A percentile compares a stretch with the other conserved stretches of the same genome.
These are phyloP conservation scores for Smutsia temminckii DNA, from an alignment of 2,797 vertebrate species.

Conservation along the genomic window DNA sequence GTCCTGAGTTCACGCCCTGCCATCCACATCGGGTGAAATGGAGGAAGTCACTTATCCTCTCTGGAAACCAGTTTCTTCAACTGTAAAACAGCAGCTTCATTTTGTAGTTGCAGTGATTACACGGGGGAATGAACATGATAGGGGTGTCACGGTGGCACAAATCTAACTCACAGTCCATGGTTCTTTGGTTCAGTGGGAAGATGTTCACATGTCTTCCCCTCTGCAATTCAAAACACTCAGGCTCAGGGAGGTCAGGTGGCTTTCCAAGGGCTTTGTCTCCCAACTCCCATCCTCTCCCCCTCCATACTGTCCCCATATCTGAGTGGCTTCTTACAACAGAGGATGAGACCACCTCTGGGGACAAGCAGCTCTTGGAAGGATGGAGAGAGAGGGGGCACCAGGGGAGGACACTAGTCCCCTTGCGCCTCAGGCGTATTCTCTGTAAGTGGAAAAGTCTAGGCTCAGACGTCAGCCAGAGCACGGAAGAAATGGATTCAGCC, in stretches of 20 bases:
- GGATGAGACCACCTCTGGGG: not conserved
- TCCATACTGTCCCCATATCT: not conserved
- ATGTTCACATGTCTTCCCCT: not conserved
- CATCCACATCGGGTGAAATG: not conserved
- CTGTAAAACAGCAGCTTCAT: not conserved
- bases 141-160: not conserved
- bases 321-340: not conserved
- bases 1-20: not conserved
- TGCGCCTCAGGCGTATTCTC: not conserved
- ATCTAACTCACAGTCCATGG: not conserved
- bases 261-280: not conserved
- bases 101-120: not conserved
- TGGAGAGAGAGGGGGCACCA: not conserved
- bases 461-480: not conserved
- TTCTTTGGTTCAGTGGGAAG: not conserved
- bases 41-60: not conserved
- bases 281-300: not conserved
- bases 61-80: not conserved
- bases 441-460: not conserved
- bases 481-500: constrained; percentile 26
- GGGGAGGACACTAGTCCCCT: not conserved
- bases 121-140: not conserved
- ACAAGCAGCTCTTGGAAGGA: not conserved
- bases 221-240: not conserved
- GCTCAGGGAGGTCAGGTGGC: not conserved